These are phyloP conservation scores for Podarcis lilfordi DNA, from an alignment of 2,797 vertebrate species.

Conservation along the genomic window DNA sequence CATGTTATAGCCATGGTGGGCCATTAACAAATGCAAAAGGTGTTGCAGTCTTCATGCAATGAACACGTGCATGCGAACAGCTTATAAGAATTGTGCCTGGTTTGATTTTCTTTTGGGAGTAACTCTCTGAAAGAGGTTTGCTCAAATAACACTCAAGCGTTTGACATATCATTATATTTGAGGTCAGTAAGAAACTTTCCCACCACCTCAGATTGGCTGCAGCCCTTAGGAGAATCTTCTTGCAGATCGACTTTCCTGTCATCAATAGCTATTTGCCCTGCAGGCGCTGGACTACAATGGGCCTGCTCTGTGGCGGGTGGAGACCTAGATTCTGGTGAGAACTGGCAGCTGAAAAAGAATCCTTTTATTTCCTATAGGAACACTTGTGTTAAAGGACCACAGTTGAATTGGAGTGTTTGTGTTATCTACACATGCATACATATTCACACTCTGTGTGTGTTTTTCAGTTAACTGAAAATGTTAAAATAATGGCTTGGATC, in stretches of 20 bases:
- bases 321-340: background rate
- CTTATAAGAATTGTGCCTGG: background rate
- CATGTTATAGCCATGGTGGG: background rate
- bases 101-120: background rate
- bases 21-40: background rate
- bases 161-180: background rate
- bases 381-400: background rate
- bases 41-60: background rate
- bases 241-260: background rate
- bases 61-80: background rate
- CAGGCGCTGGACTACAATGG: background rate
- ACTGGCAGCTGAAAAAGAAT: background rate
- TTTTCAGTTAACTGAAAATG: background rate
- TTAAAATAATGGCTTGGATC: background rate
- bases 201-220: background rate
- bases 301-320: background rate
- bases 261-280: background rate
- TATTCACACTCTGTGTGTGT: background rate
- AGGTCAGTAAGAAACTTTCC: background rate
- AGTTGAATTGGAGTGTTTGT: background rate
- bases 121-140: background rate
- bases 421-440: background rate
- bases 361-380: background rate
- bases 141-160: background rate
- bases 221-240: background rate